These are phyloP conservation scores for Bugulina stolonifera DNA, from an alignment of 2,888 invertebrate species.

Conservation along the genomic window DNA sequence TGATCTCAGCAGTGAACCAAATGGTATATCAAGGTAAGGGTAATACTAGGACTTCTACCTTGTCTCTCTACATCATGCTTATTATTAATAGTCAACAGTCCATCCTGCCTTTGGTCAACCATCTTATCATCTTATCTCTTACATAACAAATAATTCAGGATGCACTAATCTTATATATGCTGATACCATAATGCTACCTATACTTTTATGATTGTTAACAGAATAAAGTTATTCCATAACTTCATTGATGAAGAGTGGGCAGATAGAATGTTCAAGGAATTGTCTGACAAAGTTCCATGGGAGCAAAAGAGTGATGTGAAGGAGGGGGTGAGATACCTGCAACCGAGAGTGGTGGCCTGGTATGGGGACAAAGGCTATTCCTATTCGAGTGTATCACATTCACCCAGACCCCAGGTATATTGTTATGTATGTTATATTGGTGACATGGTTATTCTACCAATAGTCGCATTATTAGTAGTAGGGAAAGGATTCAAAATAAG, in stretches of 20 bases:
- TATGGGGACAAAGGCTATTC: slow-evolving; percentile 55
- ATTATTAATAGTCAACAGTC: too few species aligned
- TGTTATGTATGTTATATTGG: too few species aligned
- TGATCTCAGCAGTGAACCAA: slow-evolving; percentile 43
- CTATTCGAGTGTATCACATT: slow-evolving; percentile 50
- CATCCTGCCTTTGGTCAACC: too few species aligned
- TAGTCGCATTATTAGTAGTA: too few species aligned
- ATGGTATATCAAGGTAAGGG: slow-evolving; percentile 47
- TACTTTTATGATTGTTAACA: slow-evolving; percentile 28
- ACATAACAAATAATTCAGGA: too few species aligned
- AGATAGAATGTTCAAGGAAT: slow-evolving; percentile 37
- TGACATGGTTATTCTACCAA: too few species aligned
- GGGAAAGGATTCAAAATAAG: too few species aligned
- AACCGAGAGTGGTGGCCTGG: slow-evolving; percentile 56
- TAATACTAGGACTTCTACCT: too few species aligned
- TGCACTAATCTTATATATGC: too few species aligned
- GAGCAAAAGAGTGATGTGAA: slow-evolving; percentile 39
- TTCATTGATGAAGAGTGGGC: slow-evolving; percentile 40
- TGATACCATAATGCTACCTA: not conserved
- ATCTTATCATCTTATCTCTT: too few species aligned
- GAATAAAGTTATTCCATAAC: slow-evolving; percentile 41
- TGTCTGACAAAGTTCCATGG: slow-evolving; percentile 46
- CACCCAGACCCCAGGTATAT: slow-evolving; percentile 40
- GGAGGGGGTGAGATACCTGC: slow-evolving; percentile 39
- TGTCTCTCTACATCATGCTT: too few species aligned